phyloP scores from a whole-genome alignment of 2,113 vertebrate species.

The Gadus chalcogrammus region DNA sequence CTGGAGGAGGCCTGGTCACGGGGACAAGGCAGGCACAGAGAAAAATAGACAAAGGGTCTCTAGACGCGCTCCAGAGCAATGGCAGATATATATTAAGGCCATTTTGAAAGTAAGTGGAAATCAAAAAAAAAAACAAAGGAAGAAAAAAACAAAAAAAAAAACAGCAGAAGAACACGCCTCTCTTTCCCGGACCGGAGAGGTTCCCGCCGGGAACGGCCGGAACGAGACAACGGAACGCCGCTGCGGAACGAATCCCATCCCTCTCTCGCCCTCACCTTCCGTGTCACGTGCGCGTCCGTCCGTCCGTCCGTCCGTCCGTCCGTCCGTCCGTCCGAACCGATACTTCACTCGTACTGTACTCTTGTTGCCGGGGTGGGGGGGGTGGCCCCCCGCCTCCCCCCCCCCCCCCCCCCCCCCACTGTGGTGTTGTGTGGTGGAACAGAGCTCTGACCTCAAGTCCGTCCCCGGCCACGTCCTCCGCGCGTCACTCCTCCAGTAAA shows the following conservation, averaged over 20 bases:
- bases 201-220: slow-evolving; percentile 44
- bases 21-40: slow-evolving; percentile 92
- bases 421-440: slow-evolving; percentile 71
- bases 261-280: slow-evolving; percentile 68
- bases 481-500: slow-evolving; percentile 63
- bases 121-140: slow-evolving; percentile 25
- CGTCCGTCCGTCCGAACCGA: slow-evolving; percentile 59
- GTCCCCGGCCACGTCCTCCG: not conserved
- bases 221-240: slow-evolving; percentile 50
- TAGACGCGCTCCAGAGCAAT: slow-evolving; percentile 80
- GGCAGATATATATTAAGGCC: slow-evolving; percentile 91
- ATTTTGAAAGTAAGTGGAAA: slow-evolving; percentile 86
- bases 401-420: no score
- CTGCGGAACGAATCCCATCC: slow-evolving; percentile 74
- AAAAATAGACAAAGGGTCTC: slow-evolving; percentile 79
- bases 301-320: slow-evolving; percentile 44
- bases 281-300: slow-evolving; percentile 52
- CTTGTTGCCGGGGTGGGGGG: not conserved
- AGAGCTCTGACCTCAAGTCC: slow-evolving; percentile 64
- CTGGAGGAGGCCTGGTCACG: slow-evolving; percentile 91
- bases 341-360: slow-evolving; percentile 23
- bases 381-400: not conserved
- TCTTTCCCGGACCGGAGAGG: slow-evolving; percentile 61
- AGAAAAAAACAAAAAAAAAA: not conserved
- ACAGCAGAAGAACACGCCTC: slow-evolving; percentile 79